Evolutionary conservation across 2,888 invertebrate species (phyloP).

Genomic region (Fragum sueziense): DNA sequence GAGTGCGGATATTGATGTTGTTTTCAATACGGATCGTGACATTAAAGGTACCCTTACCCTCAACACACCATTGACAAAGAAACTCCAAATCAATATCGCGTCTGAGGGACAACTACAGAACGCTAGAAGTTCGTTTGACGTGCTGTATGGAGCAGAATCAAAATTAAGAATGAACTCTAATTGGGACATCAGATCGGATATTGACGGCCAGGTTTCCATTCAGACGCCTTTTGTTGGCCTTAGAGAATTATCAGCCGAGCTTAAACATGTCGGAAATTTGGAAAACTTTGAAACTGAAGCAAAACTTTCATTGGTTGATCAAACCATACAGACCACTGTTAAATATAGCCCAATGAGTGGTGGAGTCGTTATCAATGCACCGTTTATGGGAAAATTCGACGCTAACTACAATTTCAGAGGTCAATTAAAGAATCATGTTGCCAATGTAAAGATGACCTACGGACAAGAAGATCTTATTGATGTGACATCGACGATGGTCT

Average conservation of each 20-base stretch:
- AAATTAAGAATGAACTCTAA: background rate
- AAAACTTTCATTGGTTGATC: background rate
- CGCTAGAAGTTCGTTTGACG: slow-evolving; percentile 14
- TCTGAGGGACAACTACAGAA: slow-evolving; percentile 17
- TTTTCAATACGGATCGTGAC: slow-evolving; percentile 9
- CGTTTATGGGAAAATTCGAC: background rate
- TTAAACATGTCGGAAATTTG: background rate
- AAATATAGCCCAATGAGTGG: background rate
- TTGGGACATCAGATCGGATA: background rate
- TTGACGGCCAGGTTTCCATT: background rate
- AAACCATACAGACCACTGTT: background rate
- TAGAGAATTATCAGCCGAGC: background rate
- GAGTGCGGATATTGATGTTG: background rate
- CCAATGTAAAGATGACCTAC: background rate
- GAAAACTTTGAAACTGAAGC: background rate
- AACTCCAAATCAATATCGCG: slow-evolving; percentile 16
- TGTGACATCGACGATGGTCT: background rate
- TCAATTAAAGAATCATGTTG: background rate
- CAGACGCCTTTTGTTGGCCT: background rate
- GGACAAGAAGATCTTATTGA: background rate
- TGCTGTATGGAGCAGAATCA: slow-evolving; percentile 24
- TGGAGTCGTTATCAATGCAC: background rate
- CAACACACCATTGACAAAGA: slow-evolving; percentile 25
- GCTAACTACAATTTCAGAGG: background rate
- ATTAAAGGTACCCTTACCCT: slow-evolving; percentile 18